phyloP scores from a whole-genome alignment of 2,797 vertebrate species.

The Sebastes hubbsi region DNA sequence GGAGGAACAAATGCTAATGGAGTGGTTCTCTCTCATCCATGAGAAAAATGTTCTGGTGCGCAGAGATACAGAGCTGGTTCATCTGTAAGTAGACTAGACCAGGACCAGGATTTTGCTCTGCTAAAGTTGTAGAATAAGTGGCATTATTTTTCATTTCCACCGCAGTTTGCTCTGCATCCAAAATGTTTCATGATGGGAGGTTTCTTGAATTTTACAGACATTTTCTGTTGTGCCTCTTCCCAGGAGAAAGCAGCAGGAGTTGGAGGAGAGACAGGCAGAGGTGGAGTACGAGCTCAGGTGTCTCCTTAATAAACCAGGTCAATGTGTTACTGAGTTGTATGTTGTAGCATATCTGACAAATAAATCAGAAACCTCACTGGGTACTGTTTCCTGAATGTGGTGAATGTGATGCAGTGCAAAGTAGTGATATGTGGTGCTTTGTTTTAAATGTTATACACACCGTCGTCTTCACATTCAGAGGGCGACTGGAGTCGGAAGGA shows the following conservation, averaged over 20 bases:
- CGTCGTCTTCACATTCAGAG: conserved; percentile 72
- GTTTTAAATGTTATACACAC: background rate
- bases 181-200: background rate
- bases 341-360: too few relatives aligned
- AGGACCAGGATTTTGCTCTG: background rate
- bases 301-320: conserved; percentile 93
- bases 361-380: background rate
- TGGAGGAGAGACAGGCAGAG: conserved; percentile 92
- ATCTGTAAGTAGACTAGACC: conserved; percentile 84
- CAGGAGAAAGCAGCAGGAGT: conserved; percentile 90
- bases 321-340: background rate
- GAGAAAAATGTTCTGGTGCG: conserved; percentile 88
- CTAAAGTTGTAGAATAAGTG: background rate
- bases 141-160: background rate
- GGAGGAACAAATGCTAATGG: conserved; percentile 87
- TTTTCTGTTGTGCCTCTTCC: background rate
- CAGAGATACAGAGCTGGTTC: conserved; percentile 88
- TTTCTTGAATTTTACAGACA: background rate
- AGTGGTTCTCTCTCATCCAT: conserved; percentile 91
- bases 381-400: background rate
- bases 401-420: background rate
- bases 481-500: conserved; percentile 89
- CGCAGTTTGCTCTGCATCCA: background rate
- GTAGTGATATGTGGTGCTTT: too few relatives aligned
- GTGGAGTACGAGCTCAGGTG: conserved; percentile 91